phyloP scores from a whole-genome alignment of 23 tunicate species.

The Halocynthia aurantium region DNA sequence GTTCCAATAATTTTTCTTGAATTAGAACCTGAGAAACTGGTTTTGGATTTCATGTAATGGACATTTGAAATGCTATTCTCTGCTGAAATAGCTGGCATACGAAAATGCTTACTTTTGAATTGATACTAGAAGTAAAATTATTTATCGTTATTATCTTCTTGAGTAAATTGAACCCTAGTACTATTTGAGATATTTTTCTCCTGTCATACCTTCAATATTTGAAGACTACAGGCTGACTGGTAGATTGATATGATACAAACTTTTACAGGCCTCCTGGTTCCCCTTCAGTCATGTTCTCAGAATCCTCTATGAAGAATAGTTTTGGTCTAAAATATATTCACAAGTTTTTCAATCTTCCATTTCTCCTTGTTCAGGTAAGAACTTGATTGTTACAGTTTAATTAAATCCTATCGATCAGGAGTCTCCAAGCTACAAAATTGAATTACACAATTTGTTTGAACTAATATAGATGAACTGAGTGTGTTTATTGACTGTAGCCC shows the following conservation, averaged over 20 bases:
- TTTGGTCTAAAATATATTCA: conserved; percentile 85
- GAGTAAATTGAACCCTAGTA: neutral
- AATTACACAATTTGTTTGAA: neutral
- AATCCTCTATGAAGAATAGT: conserved; percentile 84
- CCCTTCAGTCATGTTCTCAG: conserved; percentile 53
- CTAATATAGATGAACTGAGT: too few species aligned
- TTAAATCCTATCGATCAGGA: neutral
- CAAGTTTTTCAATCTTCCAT: conserved; percentile 86
- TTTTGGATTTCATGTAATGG: too few species aligned
- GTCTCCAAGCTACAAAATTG: neutral
- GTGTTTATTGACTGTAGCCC: too few species aligned
- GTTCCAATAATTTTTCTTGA: too few species aligned
- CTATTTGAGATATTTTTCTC: neutral
- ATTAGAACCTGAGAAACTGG: too few species aligned
- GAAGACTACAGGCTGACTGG: neutral
- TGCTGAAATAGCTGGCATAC: too few species aligned
- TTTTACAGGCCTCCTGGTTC: conserved; percentile 74
- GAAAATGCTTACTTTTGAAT: too few species aligned
- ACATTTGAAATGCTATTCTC: too few species aligned
- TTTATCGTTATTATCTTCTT: neutral
- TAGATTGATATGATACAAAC: neutral
- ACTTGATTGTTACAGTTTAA: neutral
- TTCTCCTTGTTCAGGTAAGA: conserved; percentile 56
- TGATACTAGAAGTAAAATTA: too few species aligned
- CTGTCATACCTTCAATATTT: too few species aligned